These are phyloP conservation scores for Noctua janthina DNA, from an alignment of 2,888 invertebrate species.

Conservation along the genomic window DNA sequence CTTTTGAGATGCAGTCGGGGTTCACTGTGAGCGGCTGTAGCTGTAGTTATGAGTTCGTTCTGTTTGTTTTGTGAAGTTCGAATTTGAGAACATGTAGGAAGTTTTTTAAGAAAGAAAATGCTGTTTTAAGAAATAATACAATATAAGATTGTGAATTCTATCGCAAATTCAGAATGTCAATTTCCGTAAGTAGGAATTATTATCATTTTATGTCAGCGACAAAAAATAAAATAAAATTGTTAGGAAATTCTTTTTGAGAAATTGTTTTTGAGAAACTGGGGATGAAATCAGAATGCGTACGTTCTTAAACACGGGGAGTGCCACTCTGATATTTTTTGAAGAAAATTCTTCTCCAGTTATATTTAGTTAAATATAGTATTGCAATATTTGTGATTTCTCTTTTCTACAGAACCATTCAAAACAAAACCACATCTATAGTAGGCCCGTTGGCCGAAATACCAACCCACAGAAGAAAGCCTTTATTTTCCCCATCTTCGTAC, in stretches of 20 bases:
- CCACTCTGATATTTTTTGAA: background rate
- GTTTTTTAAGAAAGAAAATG: background rate
- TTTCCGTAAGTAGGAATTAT: background rate
- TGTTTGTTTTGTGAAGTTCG: background rate
- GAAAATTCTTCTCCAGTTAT: background rate
- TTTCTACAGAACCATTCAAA: background rate
- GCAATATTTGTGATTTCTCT: background rate
- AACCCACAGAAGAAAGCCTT: background rate
- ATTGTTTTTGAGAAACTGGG: background rate
- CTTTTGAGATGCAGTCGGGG: conserved; percentile 34
- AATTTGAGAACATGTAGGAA: background rate
- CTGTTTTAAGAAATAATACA: background rate
- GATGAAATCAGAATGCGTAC: background rate
- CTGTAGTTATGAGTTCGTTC: background rate
- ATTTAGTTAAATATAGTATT: background rate
- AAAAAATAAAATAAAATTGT: no score
- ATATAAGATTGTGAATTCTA: background rate
- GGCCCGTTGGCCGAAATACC: background rate
- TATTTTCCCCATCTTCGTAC: conserved; percentile 41
- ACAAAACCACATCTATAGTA: background rate
- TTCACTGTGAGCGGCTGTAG: background rate
- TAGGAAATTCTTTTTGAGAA: background rate
- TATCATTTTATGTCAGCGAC: background rate
- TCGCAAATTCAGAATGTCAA: background rate
- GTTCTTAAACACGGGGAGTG: background rate